Percentiles rank a stretch among this genome's conserved stretches.
Conservation (phyloP, 2,113 vertebrate genomes). For the Stictonetta naevosa region DNA sequence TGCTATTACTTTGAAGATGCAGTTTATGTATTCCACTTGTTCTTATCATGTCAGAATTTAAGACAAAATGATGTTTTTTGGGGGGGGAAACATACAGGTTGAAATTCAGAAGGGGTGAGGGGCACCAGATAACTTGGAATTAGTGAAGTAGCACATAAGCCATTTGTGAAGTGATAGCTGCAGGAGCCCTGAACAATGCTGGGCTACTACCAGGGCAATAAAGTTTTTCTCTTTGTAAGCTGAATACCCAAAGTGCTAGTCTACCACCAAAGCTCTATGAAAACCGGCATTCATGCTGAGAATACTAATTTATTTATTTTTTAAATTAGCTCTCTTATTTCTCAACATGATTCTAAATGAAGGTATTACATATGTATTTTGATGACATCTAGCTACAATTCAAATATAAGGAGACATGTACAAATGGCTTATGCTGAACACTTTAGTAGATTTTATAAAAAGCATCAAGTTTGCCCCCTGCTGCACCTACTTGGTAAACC, state of each 20-base stretch:
- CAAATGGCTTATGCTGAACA: background rate
- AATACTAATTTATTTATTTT: background rate
- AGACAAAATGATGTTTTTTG: background rate
- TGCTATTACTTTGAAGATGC: background rate
- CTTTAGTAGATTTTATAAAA: background rate
- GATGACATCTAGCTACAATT: background rate
- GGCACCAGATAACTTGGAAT: background rate
- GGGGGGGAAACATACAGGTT: background rate
- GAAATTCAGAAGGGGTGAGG: background rate
- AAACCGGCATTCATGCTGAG: background rate
- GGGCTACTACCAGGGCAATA: background rate
- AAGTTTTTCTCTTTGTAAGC: background rate
- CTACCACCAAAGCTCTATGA: background rate
- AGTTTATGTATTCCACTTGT: background rate
- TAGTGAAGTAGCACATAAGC: background rate
- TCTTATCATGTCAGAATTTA: background rate
- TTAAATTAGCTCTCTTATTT: background rate
- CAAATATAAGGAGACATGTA: background rate
- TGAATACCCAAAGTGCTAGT: background rate
- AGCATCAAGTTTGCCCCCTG: background rate
- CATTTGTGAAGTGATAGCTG: background rate
- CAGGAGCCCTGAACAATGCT: background rate
- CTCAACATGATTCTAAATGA: background rate
- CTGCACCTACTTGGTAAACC: background rate
- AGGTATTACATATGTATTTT: background rate